Evolutionary conservation across 2,888 invertebrate species (phyloP).

Genomic region (Lamproptera curius): DNA sequence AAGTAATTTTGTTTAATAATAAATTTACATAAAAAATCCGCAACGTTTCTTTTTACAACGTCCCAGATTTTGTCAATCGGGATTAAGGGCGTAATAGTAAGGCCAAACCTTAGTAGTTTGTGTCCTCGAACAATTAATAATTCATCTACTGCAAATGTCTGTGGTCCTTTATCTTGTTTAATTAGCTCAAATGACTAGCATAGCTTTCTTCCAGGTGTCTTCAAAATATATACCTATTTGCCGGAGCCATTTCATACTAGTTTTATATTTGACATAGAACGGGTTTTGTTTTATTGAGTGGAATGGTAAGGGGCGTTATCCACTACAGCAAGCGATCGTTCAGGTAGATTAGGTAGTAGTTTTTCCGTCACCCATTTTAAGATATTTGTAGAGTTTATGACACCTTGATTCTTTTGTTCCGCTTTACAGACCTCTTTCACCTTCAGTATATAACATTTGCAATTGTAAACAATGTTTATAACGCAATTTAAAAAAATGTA

Average conservation of each 20-base stretch:
- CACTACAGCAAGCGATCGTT: conserved; percentile 25
- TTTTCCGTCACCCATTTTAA: conserved; percentile 24
- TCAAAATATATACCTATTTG: not conserved
- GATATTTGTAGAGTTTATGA: conserved; percentile 26
- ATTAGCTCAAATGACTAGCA: conserved; percentile 22
- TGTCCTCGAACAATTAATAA: conserved; percentile 22
- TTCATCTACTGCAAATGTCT: conserved; percentile 21
- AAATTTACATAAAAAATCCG: too few relatives aligned
- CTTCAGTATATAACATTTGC: too few relatives aligned
- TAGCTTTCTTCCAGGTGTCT: conserved; percentile 22
- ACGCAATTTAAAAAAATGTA: too few relatives aligned
- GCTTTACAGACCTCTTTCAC: too few relatives aligned
- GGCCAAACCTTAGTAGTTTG: not conserved
- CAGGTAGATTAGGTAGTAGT: conserved; percentile 26
- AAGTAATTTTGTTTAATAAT: too few relatives aligned
- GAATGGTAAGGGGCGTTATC: conserved; percentile 28
- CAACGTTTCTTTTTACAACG: too few relatives aligned
- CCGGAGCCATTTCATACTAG: not conserved
- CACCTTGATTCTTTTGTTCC: too few relatives aligned
- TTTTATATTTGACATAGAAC: conserved; percentile 25
- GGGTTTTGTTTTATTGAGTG: conserved; percentile 23
- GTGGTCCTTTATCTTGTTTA: conserved; percentile 27
- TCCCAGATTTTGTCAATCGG: too few relatives aligned
- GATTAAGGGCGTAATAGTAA: too few relatives aligned
- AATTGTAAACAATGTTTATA: too few relatives aligned